Percentiles rank a stretch among this genome's conserved stretches.
Evolutionary conservation across 1,140 invertebrate genomes (phyloP).

Genomic region (Zaprionus davidi): DNA sequence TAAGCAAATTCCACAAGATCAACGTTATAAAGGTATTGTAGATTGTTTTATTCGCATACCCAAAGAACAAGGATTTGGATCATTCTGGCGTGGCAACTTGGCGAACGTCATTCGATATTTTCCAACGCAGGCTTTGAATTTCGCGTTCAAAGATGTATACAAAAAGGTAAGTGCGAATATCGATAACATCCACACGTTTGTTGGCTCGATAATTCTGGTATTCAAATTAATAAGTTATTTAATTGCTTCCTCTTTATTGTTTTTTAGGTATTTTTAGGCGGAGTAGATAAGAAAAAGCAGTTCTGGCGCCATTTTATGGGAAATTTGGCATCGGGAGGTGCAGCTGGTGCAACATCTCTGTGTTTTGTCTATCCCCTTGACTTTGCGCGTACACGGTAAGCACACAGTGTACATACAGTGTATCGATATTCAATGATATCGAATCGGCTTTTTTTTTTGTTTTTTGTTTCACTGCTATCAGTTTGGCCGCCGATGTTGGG

Average conservation of each 20-base stretch:
- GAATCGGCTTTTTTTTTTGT: background rate
- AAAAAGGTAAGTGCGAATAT: conserved; percentile 86
- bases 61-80: conserved; percentile 91
- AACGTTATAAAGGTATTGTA: conserved; percentile 90
- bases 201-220: background rate
- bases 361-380: conserved; percentile 97
- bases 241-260: background rate
- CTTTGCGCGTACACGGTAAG: conserved; percentile 92
- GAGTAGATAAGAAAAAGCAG: conserved; percentile 92
- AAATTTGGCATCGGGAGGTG: conserved; percentile 96
- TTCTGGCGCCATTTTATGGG: conserved; percentile 94
- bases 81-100: conserved; percentile 97
- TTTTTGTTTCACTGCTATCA: background rate
- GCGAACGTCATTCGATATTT: conserved; percentile 97
- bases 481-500: conserved; percentile 92
- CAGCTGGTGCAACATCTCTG: conserved; percentile 95
- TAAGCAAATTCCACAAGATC: conserved; percentile 90
- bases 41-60: conserved; percentile 88
- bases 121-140: conserved; percentile 97
- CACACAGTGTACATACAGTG: background rate
- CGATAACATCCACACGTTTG: background rate
- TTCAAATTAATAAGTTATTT: background rate
- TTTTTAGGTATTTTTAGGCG: conserved; percentile 84
- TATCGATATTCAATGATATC: background rate
- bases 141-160: conserved; percentile 96